A percentile compares a stretch with the other conserved stretches of the same genome.
Evolutionary conservation across 2,113 vertebrate species (phyloP).

Genomic region (Bos taurus): ARS-UCD2.0 NC_037331.1:37508001-37508500

Average conservation of each 20-base stretch:
- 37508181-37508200: not conserved
- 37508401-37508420: not conserved
- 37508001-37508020: not conserved
- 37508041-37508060: fast-evolving
- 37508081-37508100: not conserved
- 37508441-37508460: not conserved
- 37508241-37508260: not conserved
- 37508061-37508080: not conserved
- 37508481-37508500: not conserved
- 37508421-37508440: not conserved
- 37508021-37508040: not conserved
- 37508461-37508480: not conserved
- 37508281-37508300: not conserved
- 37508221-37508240: not conserved
- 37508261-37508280: not conserved
- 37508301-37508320: not conserved
- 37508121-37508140: not conserved
- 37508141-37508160: not conserved
- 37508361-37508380: not conserved
- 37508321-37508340: not conserved
- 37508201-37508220: not conserved
- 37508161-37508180: not conserved
- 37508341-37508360: not conserved
- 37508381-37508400: not conserved
- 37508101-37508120: not conserved